Evolutionary conservation across 2,888 invertebrate genomes (phyloP).

Genomic region (Acrocera orbiculus): DNA sequence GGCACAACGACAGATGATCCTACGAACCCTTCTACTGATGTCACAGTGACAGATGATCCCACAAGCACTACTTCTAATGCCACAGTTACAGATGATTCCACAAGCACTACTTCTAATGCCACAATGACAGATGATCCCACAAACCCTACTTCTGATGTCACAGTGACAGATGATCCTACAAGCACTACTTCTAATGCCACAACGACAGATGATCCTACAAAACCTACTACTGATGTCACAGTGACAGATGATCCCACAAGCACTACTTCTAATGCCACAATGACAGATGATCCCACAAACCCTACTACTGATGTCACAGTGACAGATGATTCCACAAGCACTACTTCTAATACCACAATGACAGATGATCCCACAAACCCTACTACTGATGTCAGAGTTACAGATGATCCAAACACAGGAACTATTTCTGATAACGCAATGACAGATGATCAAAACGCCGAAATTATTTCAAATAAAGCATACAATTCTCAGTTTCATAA

Average conservation of each 20-base stretch:
- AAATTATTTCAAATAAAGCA: too few species aligned
- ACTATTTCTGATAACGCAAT: too few species aligned
- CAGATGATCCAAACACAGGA: neutral
- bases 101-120: neutral
- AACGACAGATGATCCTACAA: neutral
- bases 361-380: neutral
- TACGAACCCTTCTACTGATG: neutral
- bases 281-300: too few species aligned
- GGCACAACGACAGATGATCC: too few species aligned
- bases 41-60: neutral
- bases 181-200: neutral
- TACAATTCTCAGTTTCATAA: too few species aligned
- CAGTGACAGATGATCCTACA: too few species aligned
- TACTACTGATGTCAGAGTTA: neutral
- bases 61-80: neutral
- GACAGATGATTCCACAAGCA: too few species aligned
- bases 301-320: too few species aligned
- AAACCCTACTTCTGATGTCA: neutral
- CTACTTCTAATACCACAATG: too few species aligned
- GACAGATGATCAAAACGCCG: too few species aligned
- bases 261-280: too few species aligned
- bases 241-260: conserved; percentile 1
- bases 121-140: neutral
- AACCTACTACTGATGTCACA: neutral
- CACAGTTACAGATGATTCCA: neutral